Percentiles rank a stretch among this genome's conserved stretches.
phyloP scores from a whole-genome alignment of 2,797 vertebrate species.

The Galagoides demidoff region DNA sequence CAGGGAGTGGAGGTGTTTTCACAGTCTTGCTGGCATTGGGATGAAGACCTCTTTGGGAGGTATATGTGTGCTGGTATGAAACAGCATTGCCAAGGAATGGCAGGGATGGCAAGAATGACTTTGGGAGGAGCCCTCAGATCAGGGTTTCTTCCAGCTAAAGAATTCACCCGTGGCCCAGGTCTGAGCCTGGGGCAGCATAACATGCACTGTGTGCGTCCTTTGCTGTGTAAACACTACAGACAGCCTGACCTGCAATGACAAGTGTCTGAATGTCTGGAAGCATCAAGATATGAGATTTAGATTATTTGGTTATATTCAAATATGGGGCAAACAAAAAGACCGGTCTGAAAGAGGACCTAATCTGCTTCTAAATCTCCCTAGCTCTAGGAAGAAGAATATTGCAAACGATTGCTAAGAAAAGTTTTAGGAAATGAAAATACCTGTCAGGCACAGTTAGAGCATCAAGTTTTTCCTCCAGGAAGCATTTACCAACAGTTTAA shows the following conservation, averaged over 20 bases:
- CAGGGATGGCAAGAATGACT: neutral
- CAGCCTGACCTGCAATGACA: too few species aligned
- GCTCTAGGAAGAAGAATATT: neutral
- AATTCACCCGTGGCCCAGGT: neutral
- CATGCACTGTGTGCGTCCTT: neutral
- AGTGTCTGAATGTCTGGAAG: neutral
- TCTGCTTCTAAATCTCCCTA: too few species aligned
- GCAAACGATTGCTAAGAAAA: neutral
- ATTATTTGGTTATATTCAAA: neutral
- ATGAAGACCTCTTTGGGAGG: neutral
- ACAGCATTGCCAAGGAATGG: neutral
- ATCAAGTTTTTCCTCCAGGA: neutral
- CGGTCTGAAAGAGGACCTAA: neutral
- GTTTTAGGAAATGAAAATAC: neutral
- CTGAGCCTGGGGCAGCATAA: neutral
- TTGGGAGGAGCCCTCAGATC: too few species aligned
- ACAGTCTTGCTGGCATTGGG: slow-evolving; percentile 44
- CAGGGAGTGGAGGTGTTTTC: slow-evolving; percentile 38
- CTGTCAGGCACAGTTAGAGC: neutral
- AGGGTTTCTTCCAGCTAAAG: neutral
- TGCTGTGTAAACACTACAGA: neutral
- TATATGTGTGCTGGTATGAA: neutral
- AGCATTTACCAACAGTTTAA: neutral
- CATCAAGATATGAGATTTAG: neutral
- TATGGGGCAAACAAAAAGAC: too few species aligned